Percentiles rank a stretch among this genome's conserved stretches.
Conservation (phyloP, 1,140 invertebrate genomes). For the Microplitis mediator region DNA sequence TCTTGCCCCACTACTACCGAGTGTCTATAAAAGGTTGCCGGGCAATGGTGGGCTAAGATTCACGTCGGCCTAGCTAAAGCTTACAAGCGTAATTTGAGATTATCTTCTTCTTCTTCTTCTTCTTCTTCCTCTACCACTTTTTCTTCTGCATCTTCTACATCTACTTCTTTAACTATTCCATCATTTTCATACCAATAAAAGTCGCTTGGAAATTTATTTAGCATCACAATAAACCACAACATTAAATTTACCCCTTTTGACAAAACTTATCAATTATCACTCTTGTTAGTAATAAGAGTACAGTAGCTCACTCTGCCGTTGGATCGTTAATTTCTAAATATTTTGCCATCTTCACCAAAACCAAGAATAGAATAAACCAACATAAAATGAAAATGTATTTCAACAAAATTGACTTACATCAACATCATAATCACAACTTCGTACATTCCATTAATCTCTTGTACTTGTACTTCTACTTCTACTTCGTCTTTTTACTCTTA, state of each 20-base stretch:
- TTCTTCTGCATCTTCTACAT: constrained; percentile 1
- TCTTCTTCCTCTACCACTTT: background rate
- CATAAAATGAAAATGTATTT: background rate
- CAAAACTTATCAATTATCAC: background rate
- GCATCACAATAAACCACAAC: too few relatives aligned
- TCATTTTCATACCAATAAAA: constrained; percentile 10
- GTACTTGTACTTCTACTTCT: too few relatives aligned
- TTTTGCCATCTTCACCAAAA: too few relatives aligned
- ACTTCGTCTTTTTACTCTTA: background rate
- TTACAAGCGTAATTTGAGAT: constrained; percentile 46
- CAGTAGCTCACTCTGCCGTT: constrained; percentile 6
- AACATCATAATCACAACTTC: background rate
- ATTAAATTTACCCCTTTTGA: background rate
- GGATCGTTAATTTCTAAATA: background rate
- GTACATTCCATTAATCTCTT: too few relatives aligned
- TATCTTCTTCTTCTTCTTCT: constrained; percentile 30
- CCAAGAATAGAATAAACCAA: background rate
- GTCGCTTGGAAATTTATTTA: background rate
- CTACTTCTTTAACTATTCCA: background rate
- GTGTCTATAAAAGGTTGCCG: constrained; percentile 47
- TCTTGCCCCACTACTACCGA: constrained; percentile 31
- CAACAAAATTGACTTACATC: background rate
- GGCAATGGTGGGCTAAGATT: constrained; percentile 36
- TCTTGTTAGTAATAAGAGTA: background rate
- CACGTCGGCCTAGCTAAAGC: constrained; percentile 29